Percentiles rank a stretch among this genome's conserved stretches.
phyloP scores from a whole-genome alignment of 2,888 invertebrate genomes.

The Seira musarum region DNA sequence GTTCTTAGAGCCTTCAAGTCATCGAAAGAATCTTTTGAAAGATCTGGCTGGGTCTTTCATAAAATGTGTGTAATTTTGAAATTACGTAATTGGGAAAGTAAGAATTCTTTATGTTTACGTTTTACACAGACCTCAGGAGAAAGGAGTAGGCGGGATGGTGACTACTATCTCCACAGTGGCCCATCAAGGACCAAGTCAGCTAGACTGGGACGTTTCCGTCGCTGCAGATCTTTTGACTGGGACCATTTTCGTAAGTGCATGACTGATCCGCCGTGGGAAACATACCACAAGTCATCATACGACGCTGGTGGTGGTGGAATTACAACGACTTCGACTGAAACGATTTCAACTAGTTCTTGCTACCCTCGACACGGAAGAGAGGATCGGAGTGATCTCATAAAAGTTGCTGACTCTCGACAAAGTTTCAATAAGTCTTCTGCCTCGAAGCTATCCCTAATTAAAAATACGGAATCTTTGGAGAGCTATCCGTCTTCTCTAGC shows the following conservation, averaged over 20 bases:
- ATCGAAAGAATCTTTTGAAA: too few species aligned
- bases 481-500: conserved; percentile 3
- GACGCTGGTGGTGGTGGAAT: conserved; percentile 31
- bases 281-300: conserved; percentile 50
- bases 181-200: conserved; percentile 43
- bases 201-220: conserved; percentile 55
- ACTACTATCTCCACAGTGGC: neutral
- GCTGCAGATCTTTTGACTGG: conserved; percentile 65
- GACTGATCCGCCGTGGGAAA: conserved; percentile 54
- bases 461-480: conserved; percentile 29
- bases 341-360: neutral
- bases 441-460: conserved; percentile 39
- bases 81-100: too few species aligned
- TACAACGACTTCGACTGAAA: conserved; percentile 21
- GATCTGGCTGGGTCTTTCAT: too few species aligned
- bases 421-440: conserved; percentile 35
- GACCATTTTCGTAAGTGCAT: conserved; percentile 52
- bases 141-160: neutral
- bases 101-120: too few species aligned
- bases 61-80: too few species aligned
- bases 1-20: too few species aligned
- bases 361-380: neutral
- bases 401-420: conserved; percentile 18
- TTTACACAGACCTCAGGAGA: neutral
- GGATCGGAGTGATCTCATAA: too few species aligned